These are phyloP conservation scores for Eupithecia centaureata DNA, from an alignment of 2,888 invertebrate genomes.

Conservation along the genomic window DNA sequence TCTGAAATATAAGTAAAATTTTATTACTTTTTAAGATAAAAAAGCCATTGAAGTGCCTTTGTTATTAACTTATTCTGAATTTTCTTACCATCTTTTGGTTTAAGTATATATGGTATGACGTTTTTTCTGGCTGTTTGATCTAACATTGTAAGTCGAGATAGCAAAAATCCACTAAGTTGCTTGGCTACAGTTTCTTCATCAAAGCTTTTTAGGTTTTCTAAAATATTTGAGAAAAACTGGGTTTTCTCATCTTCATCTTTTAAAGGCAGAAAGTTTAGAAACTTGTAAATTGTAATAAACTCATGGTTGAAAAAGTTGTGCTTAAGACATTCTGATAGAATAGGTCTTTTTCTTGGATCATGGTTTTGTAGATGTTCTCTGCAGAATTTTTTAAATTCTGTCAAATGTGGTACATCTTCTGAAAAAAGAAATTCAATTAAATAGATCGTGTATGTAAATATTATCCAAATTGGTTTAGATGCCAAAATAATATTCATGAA, in stretches of 20 bases:
- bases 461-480: not conserved
- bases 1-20: slow-evolving; percentile 57
- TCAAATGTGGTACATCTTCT: slow-evolving; percentile 88
- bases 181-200: slow-evolving; percentile 92
- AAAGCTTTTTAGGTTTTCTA: slow-evolving; percentile 87
- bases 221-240: slow-evolving; percentile 89
- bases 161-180: slow-evolving; percentile 89
- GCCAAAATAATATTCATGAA: not conserved
- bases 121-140: slow-evolving; percentile 90
- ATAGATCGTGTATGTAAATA: not conserved
- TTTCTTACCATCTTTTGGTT: slow-evolving; percentile 86
- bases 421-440: slow-evolving; percentile 45
- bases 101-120: slow-evolving; percentile 88
- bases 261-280: slow-evolving; percentile 91
- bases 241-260: slow-evolving; percentile 90
- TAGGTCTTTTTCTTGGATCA: slow-evolving; percentile 86
- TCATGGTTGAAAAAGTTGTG: slow-evolving; percentile 94
- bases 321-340: slow-evolving; percentile 85
- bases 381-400: slow-evolving; percentile 88
- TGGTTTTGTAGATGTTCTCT: slow-evolving; percentile 87
- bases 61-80: not conserved
- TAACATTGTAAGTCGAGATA: slow-evolving; percentile 93
- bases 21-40: not conserved
- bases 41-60: not conserved
- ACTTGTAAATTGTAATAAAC: slow-evolving; percentile 92